Base-by-base conservation (phyloP, 2,113 vertebrate species). In the Megaleporinus macrocephalus region DNA sequence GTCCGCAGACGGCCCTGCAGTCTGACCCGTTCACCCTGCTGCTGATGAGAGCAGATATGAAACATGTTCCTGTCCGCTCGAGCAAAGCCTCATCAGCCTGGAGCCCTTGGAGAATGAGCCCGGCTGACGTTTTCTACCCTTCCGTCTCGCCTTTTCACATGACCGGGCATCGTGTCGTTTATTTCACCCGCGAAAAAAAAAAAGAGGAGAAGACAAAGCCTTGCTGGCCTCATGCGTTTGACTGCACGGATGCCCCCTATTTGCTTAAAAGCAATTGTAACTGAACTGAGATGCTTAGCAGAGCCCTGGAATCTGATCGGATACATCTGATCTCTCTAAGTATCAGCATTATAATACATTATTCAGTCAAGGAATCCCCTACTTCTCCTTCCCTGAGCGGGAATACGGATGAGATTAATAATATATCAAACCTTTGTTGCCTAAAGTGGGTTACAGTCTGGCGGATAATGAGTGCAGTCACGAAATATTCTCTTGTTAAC, bases 31-130 rank as follows among this genome's bases (percentile, higher is more conserved):
- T 51, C 24, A 47, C 30, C 5, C 30, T 83, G n/a, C 41, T 63
- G 55, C 59, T 76, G 53, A 76, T 84, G 41, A 83, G 66, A 78
- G 61, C 69, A 78, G 29, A 78, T 61, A 26, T 71, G 44, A 84
- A 62, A 63, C 33, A 73, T 84, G 29, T 57, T 24, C 53, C 30
- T 51, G 65, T 84, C 33, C 76, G 44, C 29, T 65, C 33, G 61
- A 59, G 66, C 44, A 41, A 47, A 65, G 44, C 73, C 30, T 18
- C 44, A 57, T 81, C 26, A 51, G 63, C 33, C 10, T 36, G 29
- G 73, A 76, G 78, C 73, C 68, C 59, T 61, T 18, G 5, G 61
- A 77, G 75, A 47, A 13, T n/a, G 59, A 65, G 29, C 62, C 15
- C 29, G 24, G 75, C 59, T 57, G 36, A 77, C 55, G 24, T 36